phyloP scores from a whole-genome alignment of 2,888 invertebrate genomes.

The Drosophila subsilvestris region DNA sequence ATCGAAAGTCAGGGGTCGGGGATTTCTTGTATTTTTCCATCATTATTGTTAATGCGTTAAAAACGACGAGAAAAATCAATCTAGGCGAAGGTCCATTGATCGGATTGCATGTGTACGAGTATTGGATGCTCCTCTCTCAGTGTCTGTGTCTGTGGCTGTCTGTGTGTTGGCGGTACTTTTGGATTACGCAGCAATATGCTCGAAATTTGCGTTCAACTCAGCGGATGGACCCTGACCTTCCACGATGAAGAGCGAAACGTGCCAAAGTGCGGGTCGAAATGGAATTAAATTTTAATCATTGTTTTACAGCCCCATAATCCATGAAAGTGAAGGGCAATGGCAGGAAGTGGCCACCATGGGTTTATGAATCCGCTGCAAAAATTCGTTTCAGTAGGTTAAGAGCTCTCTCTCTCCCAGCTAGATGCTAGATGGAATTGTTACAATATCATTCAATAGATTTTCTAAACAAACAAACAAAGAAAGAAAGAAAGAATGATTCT shows the following conservation, averaged over 20 bases:
- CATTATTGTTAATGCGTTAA: conserved; percentile 18
- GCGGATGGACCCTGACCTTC: conserved; percentile 32
- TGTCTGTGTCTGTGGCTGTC: not conserved
- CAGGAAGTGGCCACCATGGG: conserved; percentile 20
- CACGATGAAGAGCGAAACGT: conserved; percentile 29
- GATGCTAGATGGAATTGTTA: too few species aligned
- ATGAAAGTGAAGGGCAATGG: conserved; percentile 42
- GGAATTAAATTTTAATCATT: conserved; percentile 37
- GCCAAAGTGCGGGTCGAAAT: conserved; percentile 25
- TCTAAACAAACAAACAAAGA: too few species aligned
- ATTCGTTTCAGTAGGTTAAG: too few species aligned
- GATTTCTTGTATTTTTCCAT: not conserved
- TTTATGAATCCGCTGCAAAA: too few species aligned
- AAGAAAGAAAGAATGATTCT: too few species aligned
- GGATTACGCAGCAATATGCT: conserved; percentile 18
- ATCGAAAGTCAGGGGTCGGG: not conserved
- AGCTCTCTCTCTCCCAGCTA: too few species aligned
- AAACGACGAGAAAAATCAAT: conserved; percentile 26
- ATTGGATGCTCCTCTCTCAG: not conserved
- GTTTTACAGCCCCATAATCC: conserved; percentile 28
- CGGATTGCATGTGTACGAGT: not conserved
- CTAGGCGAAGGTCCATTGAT: conserved; percentile 7
- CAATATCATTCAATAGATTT: too few species aligned
- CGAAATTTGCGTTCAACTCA: conserved; percentile 2
- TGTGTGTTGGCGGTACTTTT: conserved; percentile 1